Evolutionary conservation across 2,888 invertebrate species (phyloP), one percentile per base, ranked within the genome.

Genomic region (Sinopyrophorus schimmeli): DNA sequence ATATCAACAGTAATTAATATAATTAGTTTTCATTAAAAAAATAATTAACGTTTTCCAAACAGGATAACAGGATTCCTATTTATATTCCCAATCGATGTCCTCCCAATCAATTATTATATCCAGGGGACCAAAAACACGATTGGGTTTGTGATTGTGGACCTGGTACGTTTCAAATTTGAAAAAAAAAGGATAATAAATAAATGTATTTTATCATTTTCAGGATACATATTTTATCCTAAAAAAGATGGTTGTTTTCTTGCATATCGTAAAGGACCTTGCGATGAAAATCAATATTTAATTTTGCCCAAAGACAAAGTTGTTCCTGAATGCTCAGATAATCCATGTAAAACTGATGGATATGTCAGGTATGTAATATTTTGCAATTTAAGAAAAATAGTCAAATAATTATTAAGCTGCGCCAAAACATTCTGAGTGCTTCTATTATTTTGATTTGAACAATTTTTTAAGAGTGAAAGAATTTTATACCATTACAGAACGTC

Each of bases 91-190:
- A 77, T 0, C 73, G 71, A 60, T 88, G 87, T 63, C 77, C 80
- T 1, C 73, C 74, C 26, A 81, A 83, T 64, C 84, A 87, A 72
- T 65, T 84, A 0, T 76, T 79, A 4, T 87, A 86, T 66, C 84
- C 86, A 0, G 84, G 84, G 1, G 80, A 82, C 57, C 80, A 81
- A 57, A 74, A 72, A 34, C 78, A 79, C 50, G 81, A 82, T 55
- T 85, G 84, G 83, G 78, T 84, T 38, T 82, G 81, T 54, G 82
- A 82, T 54, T 82, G 82, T 58, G 75, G 76, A 48, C 78, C 79
- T 60, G 76, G 82, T 80, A 70, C n/a, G n/a, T n/a, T n/a, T n/a
- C n/a, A n/a, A n/a, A n/a, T n/a, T n/a, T n/a, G n/a, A n/a, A n/a
- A n/a, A n/a, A 7, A 7, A 24, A n/a, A n/a, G n/a, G n/a, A n/a